Base-by-base conservation (phyloP, 2,797 vertebrate species). In the Spheniscus humboldti region DNA sequence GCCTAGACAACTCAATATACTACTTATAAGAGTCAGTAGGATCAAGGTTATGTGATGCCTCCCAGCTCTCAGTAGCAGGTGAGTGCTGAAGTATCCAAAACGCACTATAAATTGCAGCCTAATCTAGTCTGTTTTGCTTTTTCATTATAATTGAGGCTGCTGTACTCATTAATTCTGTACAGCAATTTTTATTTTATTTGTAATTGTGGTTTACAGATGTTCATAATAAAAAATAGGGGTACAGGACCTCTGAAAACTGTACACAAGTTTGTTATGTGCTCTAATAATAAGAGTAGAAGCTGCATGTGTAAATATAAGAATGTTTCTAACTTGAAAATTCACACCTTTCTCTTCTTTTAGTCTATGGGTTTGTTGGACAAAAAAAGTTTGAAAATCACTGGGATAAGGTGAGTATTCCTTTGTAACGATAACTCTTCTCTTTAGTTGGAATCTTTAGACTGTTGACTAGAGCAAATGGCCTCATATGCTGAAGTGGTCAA, bases 281-380 rank as follows among this genome's bases (percentile, higher is more conserved):
- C 4, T 84, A 17, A 30, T 39, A 63, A 30, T 27, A 33, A 27
- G 7, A 39, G 14, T 23, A 60, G 69, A 28, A 60, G 27, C 14
- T 12, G 7, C 0, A 0, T 25, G 4, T 82, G 7, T 83, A 78
- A 45, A 31, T 48, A 5, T 2, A 59, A 45, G 35, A 47, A 31
- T n/a, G 9, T 71, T 63, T 18, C n/a, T 92, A 53, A 97, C 62
- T 33, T 77, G 17, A 66, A 75, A 88, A 75, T 50, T 84, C 7
- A 14, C 73, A 4, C 22, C 47, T 83, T 64, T 96, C 71, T 90
- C 28, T 66, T 76, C 57, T 77, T 97, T 31, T 88, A 99, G 99
- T 99, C 99, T 5, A 99, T 99, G 99, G 99, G 99, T 66, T 97
- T 99, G 90, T 97, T 99, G 93, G 99, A 99, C 97, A 99, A 99